Evolutionary conservation across 1,140 invertebrate species (phyloP), one percentile per base, ranked within the genome.

Genomic region (Akabosia matsudoensis): DNA sequence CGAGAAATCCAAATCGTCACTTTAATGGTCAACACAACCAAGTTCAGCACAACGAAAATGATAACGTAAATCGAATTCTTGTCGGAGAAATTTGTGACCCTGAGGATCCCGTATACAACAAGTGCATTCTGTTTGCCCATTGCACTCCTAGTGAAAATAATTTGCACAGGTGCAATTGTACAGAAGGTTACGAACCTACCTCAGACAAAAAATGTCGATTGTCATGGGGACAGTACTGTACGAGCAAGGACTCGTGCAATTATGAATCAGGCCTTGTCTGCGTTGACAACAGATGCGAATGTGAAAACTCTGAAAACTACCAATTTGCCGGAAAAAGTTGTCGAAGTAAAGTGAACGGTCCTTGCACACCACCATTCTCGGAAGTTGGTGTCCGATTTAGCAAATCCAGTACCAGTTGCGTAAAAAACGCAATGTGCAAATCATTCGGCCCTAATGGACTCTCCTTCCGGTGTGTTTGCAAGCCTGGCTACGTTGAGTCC

Each of bases 81-180:
- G 70, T 72, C 1, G 70, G 70, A 14, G 70, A 72, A 3, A 72
- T 72, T 51, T 72, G 70, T 28, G 70, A 72, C 33, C 70, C 70
- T 13, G 37, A 22, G 3, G 70, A 72, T 28, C 70, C 37, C 2
- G 70, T 72, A 7, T 72, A 72, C 45, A 72, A 51, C 33, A 72
- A 37, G 33, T 72, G 70, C 24, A 45, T 34, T 26, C 3, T 4
- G 2, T 30, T 37, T 22, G 70, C 70, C 2, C 33, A 72, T 7
- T 72, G 70, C 24, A 28, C 45, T 24, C 22, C 37, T 3, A 45
- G 22, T 3, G 70, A 45, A 10, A 51, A 72, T 13, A 72, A 72
- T 37, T 26, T 72, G 1, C 37, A 72, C 70, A 16, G 26, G 1
- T 72, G 70, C 24, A 72, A 72, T 26, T 72, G 70, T 22, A 72